phyloP scores from a whole-genome alignment of 2,888 invertebrate species.

The Brachycybe producta region DNA sequence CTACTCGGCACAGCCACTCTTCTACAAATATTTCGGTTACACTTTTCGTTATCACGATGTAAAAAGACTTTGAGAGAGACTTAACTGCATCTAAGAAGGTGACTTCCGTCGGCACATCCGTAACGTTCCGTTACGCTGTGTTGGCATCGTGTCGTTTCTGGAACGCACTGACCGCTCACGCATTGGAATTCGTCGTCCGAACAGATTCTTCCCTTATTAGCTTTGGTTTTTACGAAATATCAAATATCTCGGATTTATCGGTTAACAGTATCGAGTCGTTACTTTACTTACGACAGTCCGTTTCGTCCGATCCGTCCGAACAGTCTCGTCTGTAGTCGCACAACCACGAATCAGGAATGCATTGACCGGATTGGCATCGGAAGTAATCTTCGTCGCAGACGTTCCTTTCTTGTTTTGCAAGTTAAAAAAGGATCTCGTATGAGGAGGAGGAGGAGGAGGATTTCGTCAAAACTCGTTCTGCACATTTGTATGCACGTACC shows the following conservation, averaged over 20 bases:
- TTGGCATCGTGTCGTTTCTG: conserved; percentile 26
- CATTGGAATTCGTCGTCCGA: conserved; percentile 28
- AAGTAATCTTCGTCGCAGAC: conserved; percentile 28
- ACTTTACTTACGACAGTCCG: conserved; percentile 32
- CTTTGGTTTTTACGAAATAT: no score
- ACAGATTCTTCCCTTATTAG: conserved; percentile 21
- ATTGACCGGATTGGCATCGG: conserved; percentile 35
- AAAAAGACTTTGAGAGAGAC: no score
- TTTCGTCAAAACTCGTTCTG: no score
- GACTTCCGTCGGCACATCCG: conserved; percentile 35
- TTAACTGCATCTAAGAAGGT: conserved; percentile 35
- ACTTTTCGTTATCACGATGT: not conserved
- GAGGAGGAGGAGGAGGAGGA: not conserved
- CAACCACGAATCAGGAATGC: conserved; percentile 31
- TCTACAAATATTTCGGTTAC: conserved; percentile 27
- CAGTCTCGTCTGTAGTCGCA: conserved; percentile 38
- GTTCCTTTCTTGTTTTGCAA: conserved; percentile 21
- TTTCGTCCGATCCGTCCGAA: conserved; percentile 37
- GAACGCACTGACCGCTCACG: conserved; percentile 33
- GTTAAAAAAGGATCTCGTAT: no score
- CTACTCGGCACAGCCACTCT: conserved; percentile 28
- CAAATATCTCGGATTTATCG: no score
- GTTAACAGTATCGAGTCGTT: no score
- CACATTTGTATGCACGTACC: no score
- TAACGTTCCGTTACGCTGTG: conserved; percentile 25